A percentile compares a stretch with the other conserved stretches of the same genome.
phyloP scores from a whole-genome alignment of 2,888 invertebrate species.

The Slavum lentiscoides region DNA sequence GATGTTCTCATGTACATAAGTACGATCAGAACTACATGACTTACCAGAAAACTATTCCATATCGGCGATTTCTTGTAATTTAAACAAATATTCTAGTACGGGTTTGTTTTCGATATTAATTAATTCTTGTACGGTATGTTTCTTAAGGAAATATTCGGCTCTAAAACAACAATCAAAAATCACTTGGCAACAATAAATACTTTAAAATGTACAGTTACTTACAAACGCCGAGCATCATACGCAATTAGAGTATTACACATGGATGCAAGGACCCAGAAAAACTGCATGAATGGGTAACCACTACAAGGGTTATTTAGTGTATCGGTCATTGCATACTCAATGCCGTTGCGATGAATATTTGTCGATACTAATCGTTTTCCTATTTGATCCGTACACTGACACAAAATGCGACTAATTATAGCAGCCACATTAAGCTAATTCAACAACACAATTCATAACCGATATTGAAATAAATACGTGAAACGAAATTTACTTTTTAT shows the following conservation, averaged over 20 bases:
- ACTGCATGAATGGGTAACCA: constrained; percentile 37
- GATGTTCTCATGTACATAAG: background rate
- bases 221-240: constrained; percentile 45
- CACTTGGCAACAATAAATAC: background rate
- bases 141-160: constrained; percentile 22
- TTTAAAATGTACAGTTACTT: background rate
- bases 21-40: background rate
- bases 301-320: constrained; percentile 15
- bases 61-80: constrained; percentile 26
- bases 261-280: constrained; percentile 40
- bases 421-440: constrained; percentile 14
- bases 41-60: background rate
- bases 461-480: no score
- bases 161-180: constrained; percentile 7
- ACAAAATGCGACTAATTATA: constrained; percentile 34
- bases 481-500: no score
- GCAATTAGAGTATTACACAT: constrained; percentile 11
- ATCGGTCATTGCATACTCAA: constrained; percentile 45
- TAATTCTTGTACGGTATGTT: constrained; percentile 19
- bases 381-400: constrained; percentile 18
- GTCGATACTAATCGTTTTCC: constrained; percentile 45
- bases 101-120: constrained; percentile 18
- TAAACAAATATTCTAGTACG: constrained; percentile 30
- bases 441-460: background rate
- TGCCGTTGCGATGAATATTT: constrained; percentile 38